These are phyloP conservation scores for Calameuta filiformis DNA, from an alignment of 2,888 invertebrate genomes.

Conservation along the genomic window DNA sequence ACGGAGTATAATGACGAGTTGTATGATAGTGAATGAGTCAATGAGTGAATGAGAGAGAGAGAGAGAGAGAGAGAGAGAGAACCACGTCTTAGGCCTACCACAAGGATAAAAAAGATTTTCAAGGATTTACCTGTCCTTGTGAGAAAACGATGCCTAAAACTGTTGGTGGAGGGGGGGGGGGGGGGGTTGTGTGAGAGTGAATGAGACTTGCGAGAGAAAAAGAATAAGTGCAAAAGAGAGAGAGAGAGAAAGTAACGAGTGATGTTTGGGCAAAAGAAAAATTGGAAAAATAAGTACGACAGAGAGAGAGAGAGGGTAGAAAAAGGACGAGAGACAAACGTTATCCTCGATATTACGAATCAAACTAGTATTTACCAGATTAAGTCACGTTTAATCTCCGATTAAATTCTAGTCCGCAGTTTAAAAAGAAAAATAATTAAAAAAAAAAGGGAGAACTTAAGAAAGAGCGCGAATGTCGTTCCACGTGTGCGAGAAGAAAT, in stretches of 20 bases:
- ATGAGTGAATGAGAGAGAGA: background rate
- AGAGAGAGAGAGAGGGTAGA: background rate
- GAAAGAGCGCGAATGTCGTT: background rate
- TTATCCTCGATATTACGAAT: constrained; percentile 59
- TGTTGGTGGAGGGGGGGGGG: background rate
- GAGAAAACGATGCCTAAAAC: background rate
- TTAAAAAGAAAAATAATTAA: constrained; percentile 35
- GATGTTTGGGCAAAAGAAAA: constrained; percentile 14
- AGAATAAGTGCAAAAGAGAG: background rate
- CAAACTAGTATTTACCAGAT: constrained; percentile 63
- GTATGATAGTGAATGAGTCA: background rate
- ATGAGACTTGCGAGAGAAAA: background rate
- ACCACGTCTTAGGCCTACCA: constrained; percentile 13
- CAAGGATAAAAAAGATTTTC: constrained; percentile 11
- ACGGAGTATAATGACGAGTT: constrained; percentile 16
- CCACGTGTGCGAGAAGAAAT: constrained; percentile 26
- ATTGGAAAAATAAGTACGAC: constrained; percentile 15
- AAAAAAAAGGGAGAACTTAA: constrained; percentile 20
- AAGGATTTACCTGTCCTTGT: background rate
- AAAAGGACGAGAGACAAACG: constrained; percentile 27
- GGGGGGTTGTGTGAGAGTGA: background rate
- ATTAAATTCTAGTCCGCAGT: constrained; percentile 64
- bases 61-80: background rate
- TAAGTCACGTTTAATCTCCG: constrained; percentile 61
- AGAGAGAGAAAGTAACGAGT: background rate